Conservation (phyloP, 2,797 vertebrate species). For the Vultur gryphus region DNA sequence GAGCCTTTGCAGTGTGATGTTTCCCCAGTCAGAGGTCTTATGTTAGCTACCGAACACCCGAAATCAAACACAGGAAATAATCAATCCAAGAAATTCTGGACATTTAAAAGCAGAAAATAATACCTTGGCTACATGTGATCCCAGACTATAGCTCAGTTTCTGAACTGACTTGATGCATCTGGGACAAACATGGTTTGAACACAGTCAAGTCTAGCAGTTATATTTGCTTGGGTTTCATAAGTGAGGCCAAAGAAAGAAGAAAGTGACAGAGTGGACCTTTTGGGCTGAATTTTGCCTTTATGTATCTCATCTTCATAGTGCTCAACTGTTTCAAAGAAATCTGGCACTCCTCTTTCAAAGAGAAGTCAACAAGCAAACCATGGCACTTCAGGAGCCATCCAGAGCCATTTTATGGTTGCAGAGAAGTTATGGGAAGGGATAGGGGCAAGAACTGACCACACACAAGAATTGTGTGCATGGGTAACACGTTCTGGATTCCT, state of each 20-base stretch:
- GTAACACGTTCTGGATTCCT: not conserved
- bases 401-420: not conserved
- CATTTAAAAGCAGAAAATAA: not conserved
- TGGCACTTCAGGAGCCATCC: not conserved
- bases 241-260: not conserved
- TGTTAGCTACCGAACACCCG: not conserved
- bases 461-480: not conserved
- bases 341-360: not conserved
- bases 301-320: not conserved
- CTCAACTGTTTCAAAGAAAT: not conserved
- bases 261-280: not conserved
- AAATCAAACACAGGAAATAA: conserved; percentile 12
- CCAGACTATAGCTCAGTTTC: not conserved
- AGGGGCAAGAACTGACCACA: not conserved
- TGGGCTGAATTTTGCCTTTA: not conserved
- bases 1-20: not conserved
- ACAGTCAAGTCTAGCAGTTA: not conserved
- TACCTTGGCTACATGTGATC: not conserved
- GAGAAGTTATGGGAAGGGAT: not conserved
- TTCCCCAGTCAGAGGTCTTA: conserved; percentile 3
- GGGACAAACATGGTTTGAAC: not conserved
- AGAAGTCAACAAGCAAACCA: not conserved
- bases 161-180: not conserved
- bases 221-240: not conserved
- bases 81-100: not conserved